Conservation (phyloP, 2,797 vertebrate genomes). For the Notoglanidium macrostoma region DNA sequence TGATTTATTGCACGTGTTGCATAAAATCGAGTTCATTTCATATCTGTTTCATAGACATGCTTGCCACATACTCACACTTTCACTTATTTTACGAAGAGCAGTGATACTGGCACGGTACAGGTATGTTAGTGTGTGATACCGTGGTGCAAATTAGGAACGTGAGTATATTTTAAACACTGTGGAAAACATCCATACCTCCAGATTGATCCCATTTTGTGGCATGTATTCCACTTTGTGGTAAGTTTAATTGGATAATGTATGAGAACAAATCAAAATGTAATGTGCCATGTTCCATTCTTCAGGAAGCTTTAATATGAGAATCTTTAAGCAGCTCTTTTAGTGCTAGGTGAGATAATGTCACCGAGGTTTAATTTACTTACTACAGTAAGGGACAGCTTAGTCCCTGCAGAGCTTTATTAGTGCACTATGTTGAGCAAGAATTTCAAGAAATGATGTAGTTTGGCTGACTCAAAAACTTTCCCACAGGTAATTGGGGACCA, state of each 20-base stretch:
- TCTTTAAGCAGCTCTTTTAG: neutral
- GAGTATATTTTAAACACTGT: neutral
- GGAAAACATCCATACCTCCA: neutral
- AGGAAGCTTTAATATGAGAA: constrained; percentile 39
- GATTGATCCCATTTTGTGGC: constrained; percentile 28
- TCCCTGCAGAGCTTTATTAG: constrained; percentile 34
- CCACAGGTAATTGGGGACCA: neutral
- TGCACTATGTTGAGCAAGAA: constrained; percentile 18
- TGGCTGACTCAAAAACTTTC: neutral
- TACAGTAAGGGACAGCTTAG: constrained; percentile 13
- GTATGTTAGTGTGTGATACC: neutral
- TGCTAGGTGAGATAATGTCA: constrained; percentile 31
- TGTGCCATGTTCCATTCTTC: constrained; percentile 5
- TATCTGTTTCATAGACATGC: neutral
- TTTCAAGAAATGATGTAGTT: neutral
- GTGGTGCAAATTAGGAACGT: neutral
- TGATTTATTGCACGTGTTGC: too few species aligned
- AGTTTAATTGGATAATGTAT: constrained; percentile 48
- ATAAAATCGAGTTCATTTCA: neutral
- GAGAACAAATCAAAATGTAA: constrained; percentile 36
- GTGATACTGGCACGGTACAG: too few species aligned
- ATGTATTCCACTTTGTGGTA: constrained; percentile 21
- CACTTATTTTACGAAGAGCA: neutral
- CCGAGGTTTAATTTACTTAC: constrained; percentile 24
- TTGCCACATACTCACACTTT: neutral